phyloP scores from a whole-genome alignment of 2,888 invertebrate species.

The Hypercompe scribonia region DNA sequence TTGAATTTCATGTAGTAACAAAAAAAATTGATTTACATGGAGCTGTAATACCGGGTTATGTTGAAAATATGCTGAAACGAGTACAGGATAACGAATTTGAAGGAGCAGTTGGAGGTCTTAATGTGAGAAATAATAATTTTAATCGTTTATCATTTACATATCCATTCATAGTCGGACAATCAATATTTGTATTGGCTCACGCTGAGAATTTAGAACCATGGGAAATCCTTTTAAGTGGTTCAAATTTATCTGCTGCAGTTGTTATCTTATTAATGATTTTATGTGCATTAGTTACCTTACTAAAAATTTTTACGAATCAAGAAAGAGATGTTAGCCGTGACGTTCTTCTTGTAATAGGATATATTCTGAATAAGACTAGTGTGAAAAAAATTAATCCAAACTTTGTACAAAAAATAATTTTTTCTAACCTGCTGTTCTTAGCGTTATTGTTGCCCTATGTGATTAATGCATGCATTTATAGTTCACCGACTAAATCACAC shows the following conservation, averaged over 20 bases:
- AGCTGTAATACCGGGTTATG: not conserved
- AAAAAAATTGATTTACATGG: constrained; percentile 23
- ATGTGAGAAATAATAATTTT: not conserved
- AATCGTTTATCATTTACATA: constrained; percentile 40
- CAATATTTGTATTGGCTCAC: constrained; percentile 34
- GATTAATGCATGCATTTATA: too few relatives aligned
- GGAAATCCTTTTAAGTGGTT: constrained; percentile 35
- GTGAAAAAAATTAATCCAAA: too few relatives aligned
- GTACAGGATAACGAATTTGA: constrained; percentile 50
- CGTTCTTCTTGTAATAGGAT: too few relatives aligned
- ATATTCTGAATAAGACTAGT: too few relatives aligned
- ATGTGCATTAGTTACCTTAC: too few relatives aligned
- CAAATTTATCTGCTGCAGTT: constrained; percentile 22
- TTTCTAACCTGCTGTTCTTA: too few relatives aligned
- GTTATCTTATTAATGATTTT: constrained; percentile 39
- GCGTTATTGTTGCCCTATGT: too few relatives aligned
- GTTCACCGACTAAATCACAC: too few relatives aligned
- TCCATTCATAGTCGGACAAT: constrained; percentile 44
- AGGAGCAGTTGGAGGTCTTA: constrained; percentile 43
- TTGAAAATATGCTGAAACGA: constrained; percentile 40
- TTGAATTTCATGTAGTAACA: constrained; percentile 47
- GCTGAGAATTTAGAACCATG: constrained; percentile 39
- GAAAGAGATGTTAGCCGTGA: too few relatives aligned
- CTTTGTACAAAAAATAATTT: too few relatives aligned
- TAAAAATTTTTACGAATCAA: too few relatives aligned